Evolutionary conservation across 2,797 vertebrate species (phyloP).

Genomic region (Gephyroberyx darwinii): DNA sequence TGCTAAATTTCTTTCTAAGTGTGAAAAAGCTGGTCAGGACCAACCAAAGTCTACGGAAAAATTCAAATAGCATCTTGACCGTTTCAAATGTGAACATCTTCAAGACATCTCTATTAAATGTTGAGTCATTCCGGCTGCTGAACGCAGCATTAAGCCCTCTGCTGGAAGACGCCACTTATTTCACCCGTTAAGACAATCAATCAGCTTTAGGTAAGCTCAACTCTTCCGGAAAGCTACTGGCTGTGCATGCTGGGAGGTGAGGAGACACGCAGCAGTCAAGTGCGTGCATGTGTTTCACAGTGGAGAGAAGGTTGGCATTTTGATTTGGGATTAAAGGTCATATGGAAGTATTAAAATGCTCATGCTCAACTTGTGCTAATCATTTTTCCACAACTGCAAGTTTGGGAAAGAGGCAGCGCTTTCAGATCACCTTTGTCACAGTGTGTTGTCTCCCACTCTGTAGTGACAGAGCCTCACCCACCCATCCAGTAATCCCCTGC

Average conservation of each 20-base stretch:
- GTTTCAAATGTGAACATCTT: neutral
- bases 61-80: too few relatives aligned
- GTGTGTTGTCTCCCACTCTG: constrained; percentile 67
- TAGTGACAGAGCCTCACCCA: constrained; percentile 69
- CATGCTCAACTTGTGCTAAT: constrained; percentile 70
- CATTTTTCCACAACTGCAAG: constrained; percentile 67
- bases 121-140: constrained; percentile 28
- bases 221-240: constrained; percentile 56
- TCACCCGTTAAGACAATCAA: constrained; percentile 72
- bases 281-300: constrained; percentile 43
- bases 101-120: constrained; percentile 18
- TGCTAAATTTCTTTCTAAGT: too few relatives aligned
- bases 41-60: too few relatives aligned
- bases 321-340: constrained; percentile 76
- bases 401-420: constrained; percentile 49
- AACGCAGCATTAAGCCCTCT: constrained; percentile 62
- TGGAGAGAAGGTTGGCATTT: constrained; percentile 46
- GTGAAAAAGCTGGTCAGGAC: too few relatives aligned
- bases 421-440: constrained; percentile 73
- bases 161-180: constrained; percentile 53
- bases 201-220: constrained; percentile 74
- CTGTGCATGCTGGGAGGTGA: constrained; percentile 55
- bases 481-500: constrained; percentile 73
- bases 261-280: constrained; percentile 26
- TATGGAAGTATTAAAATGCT: constrained; percentile 63